Evolutionary conservation across 1,140 invertebrate genomes (phyloP).

Genomic region (Zaprionus ghesquierei): DNA sequence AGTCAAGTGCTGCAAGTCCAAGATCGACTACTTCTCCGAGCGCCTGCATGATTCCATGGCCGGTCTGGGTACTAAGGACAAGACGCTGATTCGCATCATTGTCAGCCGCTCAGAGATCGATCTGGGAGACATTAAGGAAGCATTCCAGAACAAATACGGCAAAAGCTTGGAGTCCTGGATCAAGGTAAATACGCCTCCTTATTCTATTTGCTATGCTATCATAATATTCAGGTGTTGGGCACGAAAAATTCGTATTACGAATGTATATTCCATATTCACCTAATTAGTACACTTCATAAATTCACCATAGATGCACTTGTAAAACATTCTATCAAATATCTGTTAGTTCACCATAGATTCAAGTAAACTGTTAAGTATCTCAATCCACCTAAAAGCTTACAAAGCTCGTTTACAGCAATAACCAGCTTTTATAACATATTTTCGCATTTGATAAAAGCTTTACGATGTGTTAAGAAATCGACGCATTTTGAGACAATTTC

Average conservation of each 20-base stretch:
- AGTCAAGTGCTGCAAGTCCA: constrained; percentile 95
- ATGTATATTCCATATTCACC: too few relatives aligned
- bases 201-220: not conserved
- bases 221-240: constrained; percentile 20
- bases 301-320: not conserved
- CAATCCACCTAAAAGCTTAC: not conserved
- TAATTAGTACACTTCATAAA: not conserved
- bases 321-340: not conserved
- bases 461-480: not conserved
- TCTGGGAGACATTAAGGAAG: constrained; percentile 94
- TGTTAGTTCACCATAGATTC: not conserved
- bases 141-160: constrained; percentile 92
- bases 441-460: not conserved
- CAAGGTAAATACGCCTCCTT: constrained; percentile 86
- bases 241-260: constrained; percentile 1
- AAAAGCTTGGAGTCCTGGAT: constrained; percentile 93
- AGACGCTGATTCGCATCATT: constrained; percentile 93
- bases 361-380: not conserved
- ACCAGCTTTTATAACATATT: not conserved
- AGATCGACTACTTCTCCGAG: constrained; percentile 96
- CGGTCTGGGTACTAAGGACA: constrained; percentile 94
- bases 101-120: constrained; percentile 96
- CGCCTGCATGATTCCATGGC: constrained; percentile 95
- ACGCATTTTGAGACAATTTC: not conserved
- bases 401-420: not conserved